Percentiles rank a stretch among this genome's conserved stretches.
Evolutionary conservation across 2,888 invertebrate species (phyloP).

Genomic region (Prosopocoilus inquinatus): DNA sequence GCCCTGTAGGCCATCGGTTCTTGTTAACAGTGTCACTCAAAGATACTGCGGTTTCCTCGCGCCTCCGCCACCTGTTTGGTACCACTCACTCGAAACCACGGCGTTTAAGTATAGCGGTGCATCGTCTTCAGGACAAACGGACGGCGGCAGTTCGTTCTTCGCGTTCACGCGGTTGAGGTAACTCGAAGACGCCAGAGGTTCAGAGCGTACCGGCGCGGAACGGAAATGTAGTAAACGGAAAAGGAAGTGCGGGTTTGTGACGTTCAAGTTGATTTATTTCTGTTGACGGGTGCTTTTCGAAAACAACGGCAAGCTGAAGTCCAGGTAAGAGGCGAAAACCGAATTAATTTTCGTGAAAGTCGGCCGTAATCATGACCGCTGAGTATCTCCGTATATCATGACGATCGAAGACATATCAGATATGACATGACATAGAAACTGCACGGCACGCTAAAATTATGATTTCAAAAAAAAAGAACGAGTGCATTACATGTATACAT

Average conservation of each 20-base stretch:
- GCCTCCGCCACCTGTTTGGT: constrained; percentile 4
- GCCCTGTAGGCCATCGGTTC: too few species aligned
- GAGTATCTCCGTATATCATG: too few species aligned
- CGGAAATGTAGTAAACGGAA: neutral
- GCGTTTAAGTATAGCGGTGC: constrained; percentile 19
- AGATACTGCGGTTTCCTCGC: neutral
- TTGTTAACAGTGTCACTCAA: too few species aligned
- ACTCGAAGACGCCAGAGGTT: too few species aligned
- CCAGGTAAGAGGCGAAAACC: neutral
- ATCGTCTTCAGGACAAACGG: constrained; percentile 18
- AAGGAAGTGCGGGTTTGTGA: neutral
- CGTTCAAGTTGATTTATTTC: neutral
- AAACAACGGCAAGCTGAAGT: neutral
- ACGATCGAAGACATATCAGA: too few species aligned
- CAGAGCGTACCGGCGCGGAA: neutral
- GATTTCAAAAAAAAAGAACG: too few species aligned
- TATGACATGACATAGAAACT: too few species aligned
- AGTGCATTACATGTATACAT: too few species aligned
- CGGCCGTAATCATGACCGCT: too few species aligned
- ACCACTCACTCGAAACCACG: constrained; percentile 16
- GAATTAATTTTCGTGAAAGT: too few species aligned
- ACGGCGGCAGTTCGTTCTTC: constrained; percentile 17
- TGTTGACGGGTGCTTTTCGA: neutral
- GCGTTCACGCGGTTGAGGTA: neutral
- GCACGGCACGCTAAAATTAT: too few species aligned